Conservation (phyloP, 2,797 vertebrate species). For the Channallabes apus region DNA sequence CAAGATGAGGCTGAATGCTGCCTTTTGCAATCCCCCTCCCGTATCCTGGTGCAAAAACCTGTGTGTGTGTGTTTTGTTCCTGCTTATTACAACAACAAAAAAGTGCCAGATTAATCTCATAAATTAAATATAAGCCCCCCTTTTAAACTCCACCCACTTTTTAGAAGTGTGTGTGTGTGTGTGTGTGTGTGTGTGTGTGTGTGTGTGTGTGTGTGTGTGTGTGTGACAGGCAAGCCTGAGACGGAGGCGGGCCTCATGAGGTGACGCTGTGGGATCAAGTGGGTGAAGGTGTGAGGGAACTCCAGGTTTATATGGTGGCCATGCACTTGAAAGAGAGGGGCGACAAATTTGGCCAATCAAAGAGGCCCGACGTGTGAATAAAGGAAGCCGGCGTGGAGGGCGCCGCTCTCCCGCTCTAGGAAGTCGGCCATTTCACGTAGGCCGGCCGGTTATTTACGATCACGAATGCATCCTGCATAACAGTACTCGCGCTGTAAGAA, state of each 20-base stretch:
- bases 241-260: conserved; percentile 48
- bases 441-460: conserved; percentile 65
- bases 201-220: background rate
- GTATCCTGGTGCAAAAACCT: background rate
- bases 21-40: conserved; percentile 72
- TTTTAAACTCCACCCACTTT: background rate
- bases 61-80: background rate
- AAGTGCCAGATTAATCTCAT: background rate
- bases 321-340: conserved; percentile 82
- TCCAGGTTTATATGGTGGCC: conserved; percentile 72
- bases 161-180: background rate
- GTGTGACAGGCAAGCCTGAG: conserved; percentile 43
- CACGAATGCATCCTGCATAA: conserved; percentile 59
- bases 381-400: conserved; percentile 64
- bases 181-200: background rate
- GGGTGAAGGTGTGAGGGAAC: conserved; percentile 76
- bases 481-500: conserved; percentile 54
- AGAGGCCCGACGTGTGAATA: conserved; percentile 61
- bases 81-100: background rate
- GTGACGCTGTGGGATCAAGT: conserved; percentile 72
- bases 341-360: conserved; percentile 75
- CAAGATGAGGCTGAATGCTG: conserved; percentile 82
- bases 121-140: background rate
- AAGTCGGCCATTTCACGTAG: conserved; percentile 71
- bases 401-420: conserved; percentile 65